Percentiles rank a stretch among this genome's conserved stretches.
phyloP scores from a whole-genome alignment of 1,140 invertebrate genomes.

The Vollenhovia emeryi region DNA sequence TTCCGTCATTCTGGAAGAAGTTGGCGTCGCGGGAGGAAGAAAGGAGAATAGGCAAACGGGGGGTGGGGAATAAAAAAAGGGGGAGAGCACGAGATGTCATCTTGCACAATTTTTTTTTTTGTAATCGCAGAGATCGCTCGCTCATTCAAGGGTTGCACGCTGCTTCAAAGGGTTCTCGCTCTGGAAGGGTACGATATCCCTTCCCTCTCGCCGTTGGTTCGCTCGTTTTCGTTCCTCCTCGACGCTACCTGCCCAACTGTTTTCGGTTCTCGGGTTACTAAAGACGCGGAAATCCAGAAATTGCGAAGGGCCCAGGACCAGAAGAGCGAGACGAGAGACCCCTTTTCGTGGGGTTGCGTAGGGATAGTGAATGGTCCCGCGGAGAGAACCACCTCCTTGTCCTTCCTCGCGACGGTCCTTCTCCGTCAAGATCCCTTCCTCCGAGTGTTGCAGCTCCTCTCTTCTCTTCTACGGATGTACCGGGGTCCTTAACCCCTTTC shows the following conservation, averaged over 20 bases:
- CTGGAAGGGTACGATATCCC: conserved; percentile 71
- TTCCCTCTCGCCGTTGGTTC: conserved; percentile 17
- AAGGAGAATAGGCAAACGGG: conserved; percentile 9
- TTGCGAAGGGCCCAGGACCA: conserved; percentile 78
- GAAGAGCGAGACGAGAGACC: conserved; percentile 36
- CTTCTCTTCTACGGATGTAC: conserved; percentile 57
- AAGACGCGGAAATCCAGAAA: conserved; percentile 85
- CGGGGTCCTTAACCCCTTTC: conserved; percentile 84
- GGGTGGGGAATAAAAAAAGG: conserved; percentile 53
- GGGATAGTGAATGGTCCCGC: conserved; percentile 54
- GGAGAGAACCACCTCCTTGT: conserved; percentile 39
- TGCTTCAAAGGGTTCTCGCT: conserved; percentile 79
- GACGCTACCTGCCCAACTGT: conserved; percentile 81
- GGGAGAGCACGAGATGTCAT: conserved; percentile 78
- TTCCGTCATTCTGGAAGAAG: conserved; percentile 66
- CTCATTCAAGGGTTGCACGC: conserved; percentile 58
- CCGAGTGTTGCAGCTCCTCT: conserved; percentile 67
- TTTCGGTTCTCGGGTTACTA: conserved; percentile 84
- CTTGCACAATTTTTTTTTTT: conserved; percentile 81
- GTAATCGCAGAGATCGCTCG: conserved; percentile 62
- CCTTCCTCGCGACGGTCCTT: conserved; percentile 53
- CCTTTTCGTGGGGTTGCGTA: conserved; percentile 42
- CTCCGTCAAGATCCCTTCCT: conserved; percentile 69
- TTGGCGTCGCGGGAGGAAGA: conserved; percentile 40
- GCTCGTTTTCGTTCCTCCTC: conserved; percentile 5